Evolutionary conservation across 2,888 invertebrate species (phyloP).

Genomic region (Drosophila acutilabella): DNA sequence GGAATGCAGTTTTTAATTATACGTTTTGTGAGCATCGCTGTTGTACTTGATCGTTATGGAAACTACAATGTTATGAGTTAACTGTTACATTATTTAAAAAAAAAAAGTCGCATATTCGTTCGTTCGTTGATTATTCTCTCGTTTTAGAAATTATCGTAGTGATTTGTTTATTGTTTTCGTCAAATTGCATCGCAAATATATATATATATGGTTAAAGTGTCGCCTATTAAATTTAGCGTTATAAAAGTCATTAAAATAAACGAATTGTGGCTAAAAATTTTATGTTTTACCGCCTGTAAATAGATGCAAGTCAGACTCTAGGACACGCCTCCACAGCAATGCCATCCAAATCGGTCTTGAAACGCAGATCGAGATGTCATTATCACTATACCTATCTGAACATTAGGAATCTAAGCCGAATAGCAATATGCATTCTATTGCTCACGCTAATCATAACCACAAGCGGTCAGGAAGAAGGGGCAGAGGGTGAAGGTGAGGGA

Average conservation of each 20-base stretch:
- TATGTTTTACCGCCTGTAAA: neutral
- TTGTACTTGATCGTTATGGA: neutral
- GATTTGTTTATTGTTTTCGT: conserved; percentile 16
- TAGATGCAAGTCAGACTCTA: neutral
- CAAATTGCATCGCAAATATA: neutral
- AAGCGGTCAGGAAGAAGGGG: neutral
- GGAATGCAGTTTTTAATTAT: neutral
- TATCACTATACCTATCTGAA: neutral
- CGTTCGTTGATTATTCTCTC: conserved; percentile 10
- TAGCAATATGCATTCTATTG: neutral
- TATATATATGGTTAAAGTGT: conserved; percentile 12
- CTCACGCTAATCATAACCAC: conserved; percentile 4
- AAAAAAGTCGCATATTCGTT: conserved; percentile 6
- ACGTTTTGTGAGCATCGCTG: neutral
- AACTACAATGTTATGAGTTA: neutral
- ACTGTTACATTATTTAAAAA: conserved; percentile 6
- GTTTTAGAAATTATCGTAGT: conserved; percentile 13
- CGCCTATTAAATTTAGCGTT: conserved; percentile 7
- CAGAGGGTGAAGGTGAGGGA: neutral
- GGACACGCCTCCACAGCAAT: neutral
- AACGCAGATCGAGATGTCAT: conserved; percentile 6
- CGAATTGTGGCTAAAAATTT: conserved; percentile 3
- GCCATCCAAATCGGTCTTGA: conserved; percentile 1
- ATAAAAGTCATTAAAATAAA: neutral
- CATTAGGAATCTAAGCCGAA: conserved; percentile 3